These are phyloP conservation scores for Bombus balteatus DNA, from an alignment of 1,140 invertebrate genomes.

Conservation along the genomic window DNA sequence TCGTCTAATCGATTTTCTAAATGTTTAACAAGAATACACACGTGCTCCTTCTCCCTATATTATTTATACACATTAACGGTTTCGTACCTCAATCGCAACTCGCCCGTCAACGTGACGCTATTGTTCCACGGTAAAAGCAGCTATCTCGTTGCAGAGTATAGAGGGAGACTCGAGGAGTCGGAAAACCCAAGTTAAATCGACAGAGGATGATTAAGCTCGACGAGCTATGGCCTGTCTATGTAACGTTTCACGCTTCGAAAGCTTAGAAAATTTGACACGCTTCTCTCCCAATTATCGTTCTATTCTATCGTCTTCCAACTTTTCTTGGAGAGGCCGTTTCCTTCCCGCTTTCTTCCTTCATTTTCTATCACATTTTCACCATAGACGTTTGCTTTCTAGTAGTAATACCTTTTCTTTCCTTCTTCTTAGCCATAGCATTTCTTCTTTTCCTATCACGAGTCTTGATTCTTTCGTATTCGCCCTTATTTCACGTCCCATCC, in stretches of 20 bases:
- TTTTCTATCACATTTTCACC: background rate
- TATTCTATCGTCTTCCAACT: background rate
- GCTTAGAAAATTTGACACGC: background rate
- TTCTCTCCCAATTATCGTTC: too few relatives aligned
- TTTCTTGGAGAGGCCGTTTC: background rate
- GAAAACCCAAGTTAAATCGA: constrained; percentile 59
- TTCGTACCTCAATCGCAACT: background rate
- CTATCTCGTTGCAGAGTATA: constrained; percentile 7
- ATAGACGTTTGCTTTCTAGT: too few relatives aligned
- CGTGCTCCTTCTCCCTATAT: background rate
- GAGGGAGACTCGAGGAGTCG: background rate
- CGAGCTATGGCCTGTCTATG: constrained; percentile 53
- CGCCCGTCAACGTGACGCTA: constrained; percentile 12
- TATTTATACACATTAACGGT: background rate
- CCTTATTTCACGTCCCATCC: background rate
- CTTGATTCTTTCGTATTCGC: background rate
- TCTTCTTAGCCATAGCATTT: too few relatives aligned
- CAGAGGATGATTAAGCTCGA: constrained; percentile 55
- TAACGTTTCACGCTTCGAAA: constrained; percentile 45
- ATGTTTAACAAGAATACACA: background rate
- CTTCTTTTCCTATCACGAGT: background rate
- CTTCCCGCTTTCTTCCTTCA: background rate
- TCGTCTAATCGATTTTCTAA: too few relatives aligned
- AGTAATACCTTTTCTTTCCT: background rate
- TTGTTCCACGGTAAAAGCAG: constrained; percentile 25